A percentile compares a stretch with the other conserved stretches of the same genome.
phyloP scores from a whole-genome alignment of 35 echinoderm and acorn worm genomes.

The Patiria miniata region DNA sequence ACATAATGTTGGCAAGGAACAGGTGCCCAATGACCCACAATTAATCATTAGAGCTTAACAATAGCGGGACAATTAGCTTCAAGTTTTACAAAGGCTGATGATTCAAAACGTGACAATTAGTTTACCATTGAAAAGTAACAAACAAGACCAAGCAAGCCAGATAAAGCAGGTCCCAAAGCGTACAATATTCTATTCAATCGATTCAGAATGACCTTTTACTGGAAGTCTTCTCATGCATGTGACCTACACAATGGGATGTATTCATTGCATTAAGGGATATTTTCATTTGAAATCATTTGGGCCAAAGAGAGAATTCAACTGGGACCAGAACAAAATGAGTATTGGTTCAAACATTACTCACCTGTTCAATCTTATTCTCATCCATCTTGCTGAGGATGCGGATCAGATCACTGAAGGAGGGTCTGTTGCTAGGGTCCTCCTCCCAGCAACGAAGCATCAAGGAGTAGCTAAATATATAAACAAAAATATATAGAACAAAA shows the following conservation, averaged over 20 bases:
- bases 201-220: no score
- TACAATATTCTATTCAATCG: no score
- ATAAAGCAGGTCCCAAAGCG: not conserved
- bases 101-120: no score
- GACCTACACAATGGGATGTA: not conserved
- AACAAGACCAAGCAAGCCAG: not conserved
- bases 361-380: not conserved
- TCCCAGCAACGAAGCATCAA: constrained; percentile 5
- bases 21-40: no score
- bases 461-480: not conserved
- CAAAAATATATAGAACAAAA: no score
- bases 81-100: no score
- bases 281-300: not conserved
- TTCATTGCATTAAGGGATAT: not conserved
- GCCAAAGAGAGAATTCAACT: not conserved
- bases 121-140: not conserved
- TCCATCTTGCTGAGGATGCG: not conserved
- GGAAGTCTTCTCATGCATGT: no score
- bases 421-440: not conserved
- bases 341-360: not conserved
- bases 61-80: no score
- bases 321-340: no score
- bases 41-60: no score
- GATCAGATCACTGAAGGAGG: not conserved
- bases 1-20: no score